Conservation (phyloP, 92 coral and sea anemone genomes). For the Porites divaricata region DNA sequence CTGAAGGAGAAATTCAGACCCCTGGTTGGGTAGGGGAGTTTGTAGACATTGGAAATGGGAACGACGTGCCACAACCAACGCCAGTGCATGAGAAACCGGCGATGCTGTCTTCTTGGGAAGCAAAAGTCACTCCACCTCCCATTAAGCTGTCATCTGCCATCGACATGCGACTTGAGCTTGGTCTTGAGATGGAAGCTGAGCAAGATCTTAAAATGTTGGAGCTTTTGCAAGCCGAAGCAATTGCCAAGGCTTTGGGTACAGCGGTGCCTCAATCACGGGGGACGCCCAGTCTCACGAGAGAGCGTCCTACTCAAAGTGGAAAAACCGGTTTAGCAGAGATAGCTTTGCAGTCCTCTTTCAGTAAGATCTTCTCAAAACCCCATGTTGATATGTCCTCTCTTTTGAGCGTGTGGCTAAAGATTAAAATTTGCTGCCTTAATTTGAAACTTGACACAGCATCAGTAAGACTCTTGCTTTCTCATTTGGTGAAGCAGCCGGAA, state of each 20-base stretch:
- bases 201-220: slow-evolving; percentile 84
- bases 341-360: slow-evolving; percentile 44
- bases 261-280: slow-evolving; percentile 6
- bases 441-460: slow-evolving; percentile 23
- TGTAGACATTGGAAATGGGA: slow-evolving; percentile 27
- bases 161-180: slow-evolving; percentile 91
- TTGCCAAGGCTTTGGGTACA: slow-evolving; percentile 73
- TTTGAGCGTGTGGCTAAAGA: slow-evolving; percentile 63
- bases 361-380: slow-evolving; percentile 60
- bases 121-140: slow-evolving; percentile 49
- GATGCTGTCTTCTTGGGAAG: slow-evolving; percentile 27
- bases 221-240: slow-evolving; percentile 70
- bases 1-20: slow-evolving; percentile 28
- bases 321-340: neutral
- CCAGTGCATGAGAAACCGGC: slow-evolving; percentile 26
- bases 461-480: slow-evolving; percentile 2
- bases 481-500: neutral
- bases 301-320: slow-evolving; percentile 14
- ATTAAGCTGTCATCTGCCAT: slow-evolving; percentile 86
- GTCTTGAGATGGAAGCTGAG: slow-evolving; percentile 97
- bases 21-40: slow-evolving; percentile 41
- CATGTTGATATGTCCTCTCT: slow-evolving; percentile 50
- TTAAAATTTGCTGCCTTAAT: slow-evolving; percentile 5
- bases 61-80: slow-evolving; percentile 37
- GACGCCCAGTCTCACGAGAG: slow-evolving; percentile 20